Base-by-base conservation (phyloP, 2,888 invertebrate species). In the Ichneumon xanthorius region DNA sequence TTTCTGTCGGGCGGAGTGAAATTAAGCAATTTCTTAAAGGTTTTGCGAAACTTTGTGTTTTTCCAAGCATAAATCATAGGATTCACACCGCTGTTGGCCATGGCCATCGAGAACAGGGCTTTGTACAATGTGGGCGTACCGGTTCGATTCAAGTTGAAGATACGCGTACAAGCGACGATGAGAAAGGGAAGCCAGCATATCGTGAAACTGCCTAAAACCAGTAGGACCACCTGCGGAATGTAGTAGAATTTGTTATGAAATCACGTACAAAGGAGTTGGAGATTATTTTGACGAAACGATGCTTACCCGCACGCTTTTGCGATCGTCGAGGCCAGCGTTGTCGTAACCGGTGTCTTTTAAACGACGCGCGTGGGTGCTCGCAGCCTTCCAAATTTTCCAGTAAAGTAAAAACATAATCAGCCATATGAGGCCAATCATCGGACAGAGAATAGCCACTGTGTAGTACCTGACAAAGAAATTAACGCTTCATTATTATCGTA, bases 31-130 rank as follows among this genome's bases (percentile, higher is more conserved):
- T 96, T 96, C 45, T 95, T 95, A 91, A 97, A 97, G 0, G 97
- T 96, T 72, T 95, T 95, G 4, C 97, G 95, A 92, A 97, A 97
- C 86, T 96, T 97, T 7, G 96, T 95, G 92, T 97, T 97, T 93
- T 97, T 97, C 97, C 97, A 97, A 45, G 97, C 97, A 94, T 97
- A 97, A 90, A 97, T 97, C 65, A 97, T 94, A 0, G 97, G 97
- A 94, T 97, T 97, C 91, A 97, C 95, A 40, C 97, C 97, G 9
- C 97, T 97, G 93, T 97, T 97, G 76, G 96, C 95, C 95, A 97
- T 96, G 33, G 97, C 97, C 87, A 97, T 94, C 2, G 96, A 96
- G 85, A 96, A 96, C 72, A 96, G 95, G 19, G 95, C 94, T 88
- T 96, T 96, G 93, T 97, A 97, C 3, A 90, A 87, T 2, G 85